phyloP scores from a whole-genome alignment of 2,797 vertebrate species.

The Cygnus olor region DNA sequence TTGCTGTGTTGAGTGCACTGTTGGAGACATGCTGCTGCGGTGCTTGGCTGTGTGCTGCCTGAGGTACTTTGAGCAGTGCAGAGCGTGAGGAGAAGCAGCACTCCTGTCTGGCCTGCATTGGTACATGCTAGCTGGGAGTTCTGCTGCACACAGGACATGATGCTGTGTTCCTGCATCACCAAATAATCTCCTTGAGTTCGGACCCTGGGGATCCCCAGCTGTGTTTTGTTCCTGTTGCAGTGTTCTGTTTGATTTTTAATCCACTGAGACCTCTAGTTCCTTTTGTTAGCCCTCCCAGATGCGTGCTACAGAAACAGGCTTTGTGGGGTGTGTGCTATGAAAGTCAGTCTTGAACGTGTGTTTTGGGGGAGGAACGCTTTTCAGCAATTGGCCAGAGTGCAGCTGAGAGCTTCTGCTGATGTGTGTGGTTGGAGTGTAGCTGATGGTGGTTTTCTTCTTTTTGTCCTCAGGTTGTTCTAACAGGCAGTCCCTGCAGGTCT shows the following conservation, averaged over 20 bases:
- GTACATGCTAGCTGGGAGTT: neutral
- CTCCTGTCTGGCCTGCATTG: neutral
- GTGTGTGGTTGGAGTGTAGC: neutral
- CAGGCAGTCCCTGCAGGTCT: neutral
- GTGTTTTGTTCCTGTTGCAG: neutral
- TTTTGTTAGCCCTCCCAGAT: neutral
- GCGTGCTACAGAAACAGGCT: neutral
- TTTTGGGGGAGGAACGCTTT: conserved; percentile 29
- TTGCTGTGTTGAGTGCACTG: neutral
- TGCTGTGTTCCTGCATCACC: neutral
- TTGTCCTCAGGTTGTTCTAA: neutral
- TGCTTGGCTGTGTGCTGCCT: neutral
- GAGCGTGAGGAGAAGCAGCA: neutral
- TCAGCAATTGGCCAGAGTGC: neutral
- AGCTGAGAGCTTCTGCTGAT: neutral
- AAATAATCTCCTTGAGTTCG: neutral
- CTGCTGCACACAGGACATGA: neutral
- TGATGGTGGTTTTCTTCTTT: neutral
- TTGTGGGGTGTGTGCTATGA: neutral
- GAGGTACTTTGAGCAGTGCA: neutral
- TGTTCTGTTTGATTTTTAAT: neutral
- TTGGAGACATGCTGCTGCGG: neutral
- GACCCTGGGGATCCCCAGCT: neutral
- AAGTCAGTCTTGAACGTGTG: neutral
- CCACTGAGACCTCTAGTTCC: neutral